Evolutionary conservation across 2,113 vertebrate genomes (phyloP).

Genomic region (Chloropsis cyanopogon): DNA sequence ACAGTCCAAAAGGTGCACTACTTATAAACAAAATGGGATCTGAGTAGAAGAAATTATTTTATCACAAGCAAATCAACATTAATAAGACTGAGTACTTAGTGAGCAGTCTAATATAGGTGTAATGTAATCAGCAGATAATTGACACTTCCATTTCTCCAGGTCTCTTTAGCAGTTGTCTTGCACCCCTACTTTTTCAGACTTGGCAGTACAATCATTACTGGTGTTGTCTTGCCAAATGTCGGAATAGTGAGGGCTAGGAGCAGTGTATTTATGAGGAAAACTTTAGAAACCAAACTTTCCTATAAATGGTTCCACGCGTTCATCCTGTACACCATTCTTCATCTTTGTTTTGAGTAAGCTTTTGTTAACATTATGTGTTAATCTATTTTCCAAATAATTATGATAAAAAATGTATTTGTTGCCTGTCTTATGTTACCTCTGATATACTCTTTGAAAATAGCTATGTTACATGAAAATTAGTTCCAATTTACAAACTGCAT

Average conservation of each 20-base stretch:
- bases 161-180: background rate
- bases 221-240: background rate
- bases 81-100: background rate
- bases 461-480: background rate
- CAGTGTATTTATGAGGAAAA: background rate
- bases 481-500: background rate
- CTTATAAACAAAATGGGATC: background rate
- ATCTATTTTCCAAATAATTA: background rate
- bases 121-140: background rate
- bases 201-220: background rate
- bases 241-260: background rate
- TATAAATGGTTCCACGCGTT: background rate
- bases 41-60: background rate
- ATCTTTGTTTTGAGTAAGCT: background rate
- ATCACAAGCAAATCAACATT: background rate
- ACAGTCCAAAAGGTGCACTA: background rate
- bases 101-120: background rate
- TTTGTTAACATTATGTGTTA: background rate
- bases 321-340: background rate
- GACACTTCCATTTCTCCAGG: background rate
- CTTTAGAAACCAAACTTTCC: background rate
- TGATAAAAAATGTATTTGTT: background rate
- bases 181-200: background rate
- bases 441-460: background rate
- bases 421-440: background rate